Evolutionary conservation across 2,113 vertebrate genomes (phyloP), one percentile per base, ranked within the genome.

Genomic region (Bujurquina vittata): DNA sequence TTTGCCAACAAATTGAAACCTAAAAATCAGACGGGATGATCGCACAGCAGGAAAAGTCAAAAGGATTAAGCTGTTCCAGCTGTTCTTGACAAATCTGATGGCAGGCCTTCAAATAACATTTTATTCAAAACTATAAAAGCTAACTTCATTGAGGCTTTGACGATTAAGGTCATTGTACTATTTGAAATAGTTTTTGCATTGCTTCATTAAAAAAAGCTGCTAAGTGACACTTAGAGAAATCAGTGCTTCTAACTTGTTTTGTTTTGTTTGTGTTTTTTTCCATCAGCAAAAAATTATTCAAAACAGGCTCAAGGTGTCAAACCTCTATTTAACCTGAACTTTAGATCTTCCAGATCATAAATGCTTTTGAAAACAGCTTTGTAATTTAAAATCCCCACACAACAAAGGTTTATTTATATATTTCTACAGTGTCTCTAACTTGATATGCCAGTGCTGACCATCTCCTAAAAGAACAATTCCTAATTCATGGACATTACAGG

Each of bases 401-500:
- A 57, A 76, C 83, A 87, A 87, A 77, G 75, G 79, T 72, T 72
- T 75, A 83, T 76, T 33, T 82, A 55, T 79, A 83, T 77, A 80
- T 63, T 78, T 49, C 49, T 35, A 12, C 62, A 9, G 31, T 23
- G 33, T 52, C 65, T 86, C 59, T 76, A 73, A 87, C 85, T 84
- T 86, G 37, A 75, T 46, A 40, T 9, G 43, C 61, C 65, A 1
- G 26, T 14, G 23, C 83, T 15, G 87, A 79, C 81, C 86, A 81
- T 87, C 83, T 83, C 81, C 77, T 75, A 69, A 49, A 83, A 77
- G 62, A 73, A 80, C 83, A 80, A 88, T 90, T 81, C 81, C 78
- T 79, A 69, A 89, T 87, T 89, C 90, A 84, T 22, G 84, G 88
- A 91, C 86, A 88, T 91, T 91, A 91, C 82, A 89, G 73, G 91